Conservation (phyloP, 2,888 invertebrate genomes). For the Machimus rusticus region DNA sequence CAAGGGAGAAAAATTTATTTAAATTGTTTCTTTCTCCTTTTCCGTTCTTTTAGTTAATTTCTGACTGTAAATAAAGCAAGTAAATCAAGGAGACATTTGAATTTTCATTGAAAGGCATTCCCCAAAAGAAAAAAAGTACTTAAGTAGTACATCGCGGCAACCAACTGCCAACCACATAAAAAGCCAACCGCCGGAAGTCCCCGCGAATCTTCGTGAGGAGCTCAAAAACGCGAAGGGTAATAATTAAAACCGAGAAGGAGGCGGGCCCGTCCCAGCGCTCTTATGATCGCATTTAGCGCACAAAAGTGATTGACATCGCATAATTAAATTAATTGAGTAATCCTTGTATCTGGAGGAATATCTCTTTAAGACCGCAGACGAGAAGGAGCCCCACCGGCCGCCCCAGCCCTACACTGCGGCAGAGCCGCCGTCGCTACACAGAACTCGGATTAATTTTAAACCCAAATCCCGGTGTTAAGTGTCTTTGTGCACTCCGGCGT, state of each 20-base stretch:
- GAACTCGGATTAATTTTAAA: constrained; percentile 48
- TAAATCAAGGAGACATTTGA: neutral
- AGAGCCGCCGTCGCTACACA: constrained; percentile 22
- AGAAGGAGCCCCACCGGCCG: constrained; percentile 30
- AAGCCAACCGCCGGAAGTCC: neutral
- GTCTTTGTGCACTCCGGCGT: constrained; percentile 49
- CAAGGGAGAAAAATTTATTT: neutral
- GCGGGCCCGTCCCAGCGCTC: constrained; percentile 51
- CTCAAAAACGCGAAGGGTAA: neutral
- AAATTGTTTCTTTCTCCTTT: neutral
- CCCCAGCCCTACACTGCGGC: neutral
- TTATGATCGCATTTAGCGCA: neutral
- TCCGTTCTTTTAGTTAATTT: neutral
- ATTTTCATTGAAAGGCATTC: neutral
- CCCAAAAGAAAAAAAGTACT: neutral
- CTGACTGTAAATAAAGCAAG: neutral
- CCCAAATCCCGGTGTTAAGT: constrained; percentile 49
- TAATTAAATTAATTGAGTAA: constrained; percentile 65
- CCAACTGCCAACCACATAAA: constrained; percentile 1
- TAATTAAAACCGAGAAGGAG: constrained; percentile 38
- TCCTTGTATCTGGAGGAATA: constrained; percentile 54
- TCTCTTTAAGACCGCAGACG: constrained; percentile 46
- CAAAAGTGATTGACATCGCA: constrained; percentile 64
- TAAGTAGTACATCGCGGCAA: neutral
- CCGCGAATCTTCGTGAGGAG: neutral